Evolutionary conservation across 2,888 invertebrate species (phyloP).

Genomic region (Himalopsyche kuldschensis): DNA sequence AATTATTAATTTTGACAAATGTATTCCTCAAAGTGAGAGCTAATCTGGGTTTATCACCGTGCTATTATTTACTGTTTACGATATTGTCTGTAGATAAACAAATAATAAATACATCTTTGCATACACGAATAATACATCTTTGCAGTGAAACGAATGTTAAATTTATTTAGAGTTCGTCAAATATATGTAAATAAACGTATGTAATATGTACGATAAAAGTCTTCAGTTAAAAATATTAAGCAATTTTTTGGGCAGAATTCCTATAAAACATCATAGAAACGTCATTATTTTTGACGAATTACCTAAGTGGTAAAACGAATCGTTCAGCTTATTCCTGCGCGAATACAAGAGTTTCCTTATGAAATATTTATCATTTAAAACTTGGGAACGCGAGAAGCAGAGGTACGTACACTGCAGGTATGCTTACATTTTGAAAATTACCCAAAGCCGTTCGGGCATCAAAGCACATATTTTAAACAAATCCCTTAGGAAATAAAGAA

Average conservation of each 20-base stretch:
- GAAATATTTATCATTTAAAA: not conserved
- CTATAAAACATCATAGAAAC: not conserved
- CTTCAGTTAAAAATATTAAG: no score
- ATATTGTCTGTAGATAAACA: no score
- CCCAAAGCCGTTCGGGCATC: constrained; percentile 6
- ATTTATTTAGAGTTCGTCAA: no score
- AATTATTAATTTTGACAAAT: no score
- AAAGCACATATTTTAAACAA: constrained; percentile 18
- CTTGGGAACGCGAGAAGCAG: not conserved
- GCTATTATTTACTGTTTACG: no score
- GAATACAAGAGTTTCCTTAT: not conserved
- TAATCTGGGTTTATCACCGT: no score
- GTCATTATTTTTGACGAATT: not conserved
- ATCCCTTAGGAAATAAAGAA: constrained; percentile 18
- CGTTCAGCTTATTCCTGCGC: not conserved
- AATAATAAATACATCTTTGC: no score
- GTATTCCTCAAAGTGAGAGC: no score
- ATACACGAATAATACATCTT: no score
- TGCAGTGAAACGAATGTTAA: no score
- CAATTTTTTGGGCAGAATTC: not conserved
- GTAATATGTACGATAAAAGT: no score
- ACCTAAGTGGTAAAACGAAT: not conserved
- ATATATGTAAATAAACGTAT: no score
- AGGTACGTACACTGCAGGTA: not conserved
- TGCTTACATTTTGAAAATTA: not conserved